Conservation (phyloP, 2,797 vertebrate species). For the Cichlasoma orientale region DNA sequence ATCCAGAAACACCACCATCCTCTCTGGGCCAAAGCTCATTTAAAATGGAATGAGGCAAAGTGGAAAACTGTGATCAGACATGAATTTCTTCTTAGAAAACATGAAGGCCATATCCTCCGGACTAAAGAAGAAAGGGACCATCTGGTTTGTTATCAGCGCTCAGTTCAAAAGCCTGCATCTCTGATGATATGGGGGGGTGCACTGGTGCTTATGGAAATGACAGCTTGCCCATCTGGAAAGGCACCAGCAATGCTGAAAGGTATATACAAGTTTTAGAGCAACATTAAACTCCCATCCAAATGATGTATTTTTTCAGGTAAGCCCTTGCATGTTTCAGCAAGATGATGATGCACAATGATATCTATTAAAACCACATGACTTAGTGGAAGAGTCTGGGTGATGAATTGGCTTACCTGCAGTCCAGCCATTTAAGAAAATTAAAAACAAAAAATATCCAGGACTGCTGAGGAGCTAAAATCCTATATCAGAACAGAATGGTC, state of each 20-base stretch:
- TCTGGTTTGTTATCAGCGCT: background rate
- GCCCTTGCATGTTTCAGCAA: background rate
- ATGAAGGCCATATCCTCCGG: background rate
- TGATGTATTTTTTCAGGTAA: background rate
- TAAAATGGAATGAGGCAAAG: background rate
- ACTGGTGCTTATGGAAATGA: background rate
- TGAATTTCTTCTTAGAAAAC: background rate
- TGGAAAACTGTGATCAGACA: background rate
- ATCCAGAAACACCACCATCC: background rate
- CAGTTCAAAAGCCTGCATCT: background rate
- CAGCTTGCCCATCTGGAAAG: background rate
- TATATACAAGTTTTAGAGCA: background rate
- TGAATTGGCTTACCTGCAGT: too few relatives aligned
- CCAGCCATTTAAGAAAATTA: too few relatives aligned
- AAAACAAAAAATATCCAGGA: too few relatives aligned
- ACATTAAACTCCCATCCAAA: background rate
- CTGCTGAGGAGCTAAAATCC: too few relatives aligned
- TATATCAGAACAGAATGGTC: too few relatives aligned
- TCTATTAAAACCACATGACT: accelerated
- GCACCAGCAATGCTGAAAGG: background rate
- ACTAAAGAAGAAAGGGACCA: background rate
- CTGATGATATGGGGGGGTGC: background rate
- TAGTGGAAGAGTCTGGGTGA: background rate
- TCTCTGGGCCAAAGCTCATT: background rate
- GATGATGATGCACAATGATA: background rate